Percentiles rank a stretch among this genome's conserved stretches.
Evolutionary conservation across 1,140 invertebrate genomes (phyloP).

Genomic region (Bombus affinis): DNA sequence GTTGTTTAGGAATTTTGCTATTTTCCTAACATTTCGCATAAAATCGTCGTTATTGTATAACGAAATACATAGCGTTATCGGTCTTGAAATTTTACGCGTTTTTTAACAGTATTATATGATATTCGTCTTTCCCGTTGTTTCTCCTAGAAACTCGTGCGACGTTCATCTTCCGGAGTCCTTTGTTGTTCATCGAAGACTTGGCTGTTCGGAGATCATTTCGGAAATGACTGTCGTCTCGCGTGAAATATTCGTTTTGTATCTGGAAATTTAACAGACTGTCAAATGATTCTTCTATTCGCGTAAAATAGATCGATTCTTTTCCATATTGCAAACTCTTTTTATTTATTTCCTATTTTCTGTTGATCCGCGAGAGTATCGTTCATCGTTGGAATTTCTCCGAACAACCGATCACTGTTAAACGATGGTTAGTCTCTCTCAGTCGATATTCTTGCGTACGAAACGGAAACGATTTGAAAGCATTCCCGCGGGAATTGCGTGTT

Average conservation of each 20-base stretch:
- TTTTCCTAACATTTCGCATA: background rate
- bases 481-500: conserved; percentile 10
- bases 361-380: background rate
- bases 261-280: no score
- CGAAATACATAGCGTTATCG: background rate
- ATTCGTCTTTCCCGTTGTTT: conserved; percentile 60
- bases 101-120: conserved; percentile 79
- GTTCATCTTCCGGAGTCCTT: conserved; percentile 5
- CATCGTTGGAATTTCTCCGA: conserved; percentile 7
- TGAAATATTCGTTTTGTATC: background rate
- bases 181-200: background rate
- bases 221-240: background rate
- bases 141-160: conserved; percentile 5
- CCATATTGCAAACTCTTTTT: background rate
- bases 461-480: conserved; percentile 46
- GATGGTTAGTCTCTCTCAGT: conserved; percentile 10
- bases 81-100: conserved; percentile 17
- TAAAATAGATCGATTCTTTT: background rate
- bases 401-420: background rate
- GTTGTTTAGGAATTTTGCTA: background rate
- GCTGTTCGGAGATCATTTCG: background rate
- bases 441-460: conserved; percentile 11
- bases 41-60: background rate
- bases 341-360: background rate
- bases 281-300: no score